These are phyloP conservation scores for Pemphredon lugubris DNA, from an alignment of 2,888 invertebrate genomes.

Conservation along the genomic window DNA sequence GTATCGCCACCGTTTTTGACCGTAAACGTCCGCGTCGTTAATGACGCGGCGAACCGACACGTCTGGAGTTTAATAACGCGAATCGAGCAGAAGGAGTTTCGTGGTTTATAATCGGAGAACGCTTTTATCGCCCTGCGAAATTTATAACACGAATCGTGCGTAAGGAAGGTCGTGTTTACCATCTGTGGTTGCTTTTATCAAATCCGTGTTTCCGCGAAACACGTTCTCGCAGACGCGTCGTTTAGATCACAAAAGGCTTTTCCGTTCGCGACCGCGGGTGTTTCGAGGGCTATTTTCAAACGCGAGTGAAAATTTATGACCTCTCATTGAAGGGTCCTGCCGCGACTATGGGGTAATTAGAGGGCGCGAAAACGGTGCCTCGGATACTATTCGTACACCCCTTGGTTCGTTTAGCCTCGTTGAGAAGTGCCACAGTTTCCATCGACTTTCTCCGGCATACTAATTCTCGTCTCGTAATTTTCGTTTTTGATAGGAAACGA, in stretches of 20 bases:
- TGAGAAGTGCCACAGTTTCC: constrained; percentile 62
- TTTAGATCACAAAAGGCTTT: constrained; percentile 34
- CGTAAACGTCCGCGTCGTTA: constrained; percentile 37
- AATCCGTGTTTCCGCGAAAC: no score
- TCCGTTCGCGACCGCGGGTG: constrained; percentile 49
- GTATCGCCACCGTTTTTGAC: constrained; percentile 44
- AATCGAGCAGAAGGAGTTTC: no score
- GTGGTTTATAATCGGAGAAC: no score
- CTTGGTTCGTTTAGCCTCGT: constrained; percentile 65
- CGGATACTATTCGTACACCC: constrained; percentile 71
- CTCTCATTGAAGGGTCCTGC: constrained; percentile 69
- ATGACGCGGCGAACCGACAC: no score
- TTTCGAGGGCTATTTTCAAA: constrained; percentile 70
- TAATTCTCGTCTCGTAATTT: constrained; percentile 16
- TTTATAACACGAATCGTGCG: background rate
- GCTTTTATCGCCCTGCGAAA: no score
- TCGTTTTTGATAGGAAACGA: no score
- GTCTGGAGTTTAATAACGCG: no score
- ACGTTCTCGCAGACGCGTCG: constrained; percentile 24
- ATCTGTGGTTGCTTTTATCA: no score
- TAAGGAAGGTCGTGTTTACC: no score
- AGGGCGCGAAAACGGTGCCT: constrained; percentile 74
- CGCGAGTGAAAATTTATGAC: constrained; percentile 73
- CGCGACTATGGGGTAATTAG: constrained; percentile 79
- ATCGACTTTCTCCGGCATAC: constrained; percentile 7